Evolutionary conservation across 2,113 vertebrate species (phyloP).

Genomic region (Bubo blakistoni): DNA sequence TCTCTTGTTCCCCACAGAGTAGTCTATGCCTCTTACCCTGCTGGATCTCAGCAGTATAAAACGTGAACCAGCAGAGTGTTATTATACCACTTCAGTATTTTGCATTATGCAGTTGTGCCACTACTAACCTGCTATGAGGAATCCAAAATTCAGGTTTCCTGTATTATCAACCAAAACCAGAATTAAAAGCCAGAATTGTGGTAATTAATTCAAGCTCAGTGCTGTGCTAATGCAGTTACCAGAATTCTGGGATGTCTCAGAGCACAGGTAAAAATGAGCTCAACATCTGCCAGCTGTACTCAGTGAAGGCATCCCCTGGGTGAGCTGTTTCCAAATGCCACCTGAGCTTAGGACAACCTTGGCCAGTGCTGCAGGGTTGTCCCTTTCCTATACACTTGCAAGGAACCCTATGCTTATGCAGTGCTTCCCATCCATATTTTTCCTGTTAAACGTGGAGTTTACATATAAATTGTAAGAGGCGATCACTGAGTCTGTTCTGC

Average conservation of each 20-base stretch:
- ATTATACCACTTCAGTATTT: background rate
- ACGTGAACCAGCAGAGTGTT: background rate
- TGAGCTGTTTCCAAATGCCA: background rate
- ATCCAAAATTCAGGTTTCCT: background rate
- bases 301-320: background rate
- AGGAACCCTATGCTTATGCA: background rate
- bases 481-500: background rate
- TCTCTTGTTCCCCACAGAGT: background rate
- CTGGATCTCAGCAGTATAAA: background rate
- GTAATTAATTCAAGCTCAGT: background rate
- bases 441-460: background rate
- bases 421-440: background rate
- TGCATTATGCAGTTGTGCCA: background rate
- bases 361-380: background rate
- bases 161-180: background rate
- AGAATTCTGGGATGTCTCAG: background rate
- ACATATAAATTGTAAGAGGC: background rate
- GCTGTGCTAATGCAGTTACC: background rate
- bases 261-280: background rate
- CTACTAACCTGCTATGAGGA: background rate
- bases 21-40: background rate
- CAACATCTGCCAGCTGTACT: background rate
- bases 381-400: background rate
- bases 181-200: background rate
- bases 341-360: background rate